Evolutionary conservation across 92 coral and sea anemone genomes (phyloP), one percentile per base, ranked within the genome.

Genomic region (Plumapathes pennacea): DNA sequence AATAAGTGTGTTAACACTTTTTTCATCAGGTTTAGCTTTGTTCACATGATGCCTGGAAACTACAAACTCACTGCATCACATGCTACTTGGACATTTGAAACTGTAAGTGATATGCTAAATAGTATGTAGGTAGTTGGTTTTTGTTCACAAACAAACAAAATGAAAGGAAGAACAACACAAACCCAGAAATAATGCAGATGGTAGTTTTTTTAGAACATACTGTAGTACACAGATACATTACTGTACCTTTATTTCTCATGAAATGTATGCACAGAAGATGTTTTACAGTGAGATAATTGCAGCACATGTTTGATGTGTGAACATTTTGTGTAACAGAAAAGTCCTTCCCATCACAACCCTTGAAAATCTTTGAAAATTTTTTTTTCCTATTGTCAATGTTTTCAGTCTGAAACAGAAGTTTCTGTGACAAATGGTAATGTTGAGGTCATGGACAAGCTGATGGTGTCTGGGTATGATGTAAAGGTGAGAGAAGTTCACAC

Each of bases 391-490:
- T 29, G 25, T 10, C 3, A 5, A 2, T n/a, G 32, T 40, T 45
- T 43, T 15, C 40, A 91, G 97, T 67, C 91, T 53, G 65, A 64
- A 52, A 54, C 86, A 24, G 70, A 68, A 23, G 84, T 84, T 36
- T 45, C 64, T 11, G 87, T 91, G 27, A 33, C 71, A 44, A 82
- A 62, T 42, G 69, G 76, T 17, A 91, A 85, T 63, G 88, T 83
- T 19, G 77, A 91, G 36, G 72, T 91, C 33, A 49, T 72, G 20
- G 89, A 84, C 56, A 69, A 76, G 50, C 72, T 91, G 12, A 53
- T 84, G 33, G 97, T 91, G 13, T 88, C 96, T 36, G 97, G 97
- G 1, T 91, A 91, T 80, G 97, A 91, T 68, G 96, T 91, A 23
- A 91, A 88, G 85, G 97, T 91, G 63, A 23, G 53, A 37, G 2